phyloP scores from a whole-genome alignment of 2,113 vertebrate species.

The Ophthalmolycus amberensis region DNA sequence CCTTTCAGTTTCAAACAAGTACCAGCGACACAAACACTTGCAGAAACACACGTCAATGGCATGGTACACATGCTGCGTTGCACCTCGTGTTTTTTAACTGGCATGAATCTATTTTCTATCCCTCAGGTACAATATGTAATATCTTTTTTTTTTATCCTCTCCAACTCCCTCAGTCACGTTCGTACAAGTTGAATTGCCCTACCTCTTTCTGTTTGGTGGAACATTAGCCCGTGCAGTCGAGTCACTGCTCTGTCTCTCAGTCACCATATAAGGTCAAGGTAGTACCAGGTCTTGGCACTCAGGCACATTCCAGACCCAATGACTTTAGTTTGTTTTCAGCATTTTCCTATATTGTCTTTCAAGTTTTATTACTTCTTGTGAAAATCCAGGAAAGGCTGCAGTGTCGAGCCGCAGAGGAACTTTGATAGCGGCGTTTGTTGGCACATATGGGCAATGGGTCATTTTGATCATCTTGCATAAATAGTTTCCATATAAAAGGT shows the following conservation, averaged over 20 bases:
- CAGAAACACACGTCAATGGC: slow-evolving; percentile 32
- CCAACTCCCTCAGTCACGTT: slow-evolving; percentile 35
- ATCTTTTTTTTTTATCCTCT: slow-evolving; percentile 15
- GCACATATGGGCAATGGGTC: slow-evolving; percentile 60
- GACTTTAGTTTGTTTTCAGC: slow-evolving; percentile 59
- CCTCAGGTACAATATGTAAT: slow-evolving; percentile 20
- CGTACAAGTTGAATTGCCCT: slow-evolving; percentile 36
- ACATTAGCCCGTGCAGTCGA: slow-evolving; percentile 26
- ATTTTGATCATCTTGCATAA: slow-evolving; percentile 74
- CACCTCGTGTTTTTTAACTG: slow-evolving; percentile 40
- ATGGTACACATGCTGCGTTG: slow-evolving; percentile 22
- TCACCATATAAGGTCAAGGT: slow-evolving; percentile 72
- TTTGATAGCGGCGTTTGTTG: slow-evolving; percentile 58
- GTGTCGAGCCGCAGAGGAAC: slow-evolving; percentile 62
- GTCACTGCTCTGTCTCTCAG: slow-evolving; percentile 40
- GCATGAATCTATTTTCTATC: slow-evolving; percentile 30
- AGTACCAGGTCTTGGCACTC: slow-evolving; percentile 76
- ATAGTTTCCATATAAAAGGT: slow-evolving; percentile 62
- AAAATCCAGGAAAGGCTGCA: slow-evolving; percentile 66
- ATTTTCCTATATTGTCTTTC: slow-evolving; percentile 64
- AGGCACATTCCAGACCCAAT: slow-evolving; percentile 67
- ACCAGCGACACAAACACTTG: slow-evolving; percentile 4
- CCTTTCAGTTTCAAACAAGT: slow-evolving; percentile 40
- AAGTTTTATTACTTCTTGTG: slow-evolving; percentile 66
- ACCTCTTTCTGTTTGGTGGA: slow-evolving; percentile 45